A percentile compares a stretch with the other conserved stretches of the same genome.
Conservation (phyloP, 2,888 invertebrate genomes). For the Dysmachus trigonus region DNA sequence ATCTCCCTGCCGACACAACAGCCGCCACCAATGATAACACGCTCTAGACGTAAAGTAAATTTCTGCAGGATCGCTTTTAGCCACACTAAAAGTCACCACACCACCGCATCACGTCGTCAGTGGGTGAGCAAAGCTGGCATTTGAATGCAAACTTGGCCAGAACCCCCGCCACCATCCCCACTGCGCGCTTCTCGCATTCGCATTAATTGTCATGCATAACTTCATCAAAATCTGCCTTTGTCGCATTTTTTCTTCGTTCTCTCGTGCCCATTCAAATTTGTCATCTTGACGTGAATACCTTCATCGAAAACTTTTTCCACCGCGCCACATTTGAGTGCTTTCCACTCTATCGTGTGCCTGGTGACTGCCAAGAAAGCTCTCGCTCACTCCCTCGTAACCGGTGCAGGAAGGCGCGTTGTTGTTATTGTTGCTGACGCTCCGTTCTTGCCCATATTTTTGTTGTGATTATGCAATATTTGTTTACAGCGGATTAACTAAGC, state of each 20-base stretch:
- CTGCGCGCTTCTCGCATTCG: neutral
- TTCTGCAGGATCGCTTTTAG: neutral
- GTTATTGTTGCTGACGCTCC: neutral
- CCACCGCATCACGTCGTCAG: neutral
- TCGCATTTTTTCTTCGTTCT: conserved; percentile 15
- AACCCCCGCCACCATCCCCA: neutral
- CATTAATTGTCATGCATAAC: conserved; percentile 18
- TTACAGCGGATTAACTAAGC: conserved; percentile 46
- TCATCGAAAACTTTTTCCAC: conserved; percentile 40
- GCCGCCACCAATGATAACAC: neutral
- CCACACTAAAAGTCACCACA: neutral
- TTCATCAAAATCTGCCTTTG: conserved; percentile 2
- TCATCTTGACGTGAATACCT: conserved; percentile 44
- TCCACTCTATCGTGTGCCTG: neutral
- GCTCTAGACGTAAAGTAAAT: neutral
- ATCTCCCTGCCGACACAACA: neutral
- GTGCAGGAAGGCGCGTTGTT: neutral
- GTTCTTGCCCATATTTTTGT: conserved; percentile 3
- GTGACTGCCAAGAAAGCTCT: neutral
- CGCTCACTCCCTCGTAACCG: neutral
- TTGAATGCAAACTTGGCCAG: neutral
- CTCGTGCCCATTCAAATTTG: conserved; percentile 45
- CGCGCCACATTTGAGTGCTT: neutral
- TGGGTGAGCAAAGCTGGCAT: neutral
- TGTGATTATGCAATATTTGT: conserved; percentile 48